These are phyloP conservation scores for Heliconius hermathena DNA, from an alignment of 1,140 invertebrate genomes.

Conservation along the genomic window DNA sequence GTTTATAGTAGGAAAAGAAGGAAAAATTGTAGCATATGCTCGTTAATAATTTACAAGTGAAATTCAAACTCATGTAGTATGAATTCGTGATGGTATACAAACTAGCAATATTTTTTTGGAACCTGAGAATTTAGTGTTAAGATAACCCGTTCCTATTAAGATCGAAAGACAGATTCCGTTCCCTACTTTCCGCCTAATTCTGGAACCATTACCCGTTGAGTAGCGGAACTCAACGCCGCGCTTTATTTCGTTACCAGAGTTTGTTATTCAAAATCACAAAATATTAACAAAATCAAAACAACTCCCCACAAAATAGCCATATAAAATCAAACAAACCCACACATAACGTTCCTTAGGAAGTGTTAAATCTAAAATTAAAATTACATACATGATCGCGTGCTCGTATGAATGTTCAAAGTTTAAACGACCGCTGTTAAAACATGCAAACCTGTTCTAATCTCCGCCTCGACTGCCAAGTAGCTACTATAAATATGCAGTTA, in stretches of 20 bases:
- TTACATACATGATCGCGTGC: constrained; percentile 36
- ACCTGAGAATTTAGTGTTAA: background rate
- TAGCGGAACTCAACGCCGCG: background rate
- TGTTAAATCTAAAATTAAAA: constrained; percentile 36
- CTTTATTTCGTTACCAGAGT: background rate
- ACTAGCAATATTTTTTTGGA: too few species aligned
- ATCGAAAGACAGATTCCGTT: background rate
- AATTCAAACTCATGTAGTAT: too few species aligned
- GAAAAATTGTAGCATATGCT: too few species aligned
- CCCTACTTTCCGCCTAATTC: background rate
- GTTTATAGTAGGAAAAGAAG: too few species aligned
- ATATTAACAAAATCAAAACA: background rate
- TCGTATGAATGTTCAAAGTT: constrained; percentile 37
- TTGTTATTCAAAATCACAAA: background rate
- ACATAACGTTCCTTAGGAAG: constrained; percentile 15
- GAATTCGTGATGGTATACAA: too few species aligned
- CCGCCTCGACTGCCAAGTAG: constrained; percentile 26
- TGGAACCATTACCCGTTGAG: background rate
- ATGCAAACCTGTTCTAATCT: constrained; percentile 31
- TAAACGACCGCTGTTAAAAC: constrained; percentile 35
- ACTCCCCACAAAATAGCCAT: background rate
- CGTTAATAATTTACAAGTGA: too few species aligned
- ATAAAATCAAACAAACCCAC: background rate
- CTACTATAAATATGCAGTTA: constrained; percentile 30
- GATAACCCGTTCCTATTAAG: background rate